Evolutionary conservation across 2,888 invertebrate genomes (phyloP).

Genomic region (Caenorhabditis sp.): DNA sequence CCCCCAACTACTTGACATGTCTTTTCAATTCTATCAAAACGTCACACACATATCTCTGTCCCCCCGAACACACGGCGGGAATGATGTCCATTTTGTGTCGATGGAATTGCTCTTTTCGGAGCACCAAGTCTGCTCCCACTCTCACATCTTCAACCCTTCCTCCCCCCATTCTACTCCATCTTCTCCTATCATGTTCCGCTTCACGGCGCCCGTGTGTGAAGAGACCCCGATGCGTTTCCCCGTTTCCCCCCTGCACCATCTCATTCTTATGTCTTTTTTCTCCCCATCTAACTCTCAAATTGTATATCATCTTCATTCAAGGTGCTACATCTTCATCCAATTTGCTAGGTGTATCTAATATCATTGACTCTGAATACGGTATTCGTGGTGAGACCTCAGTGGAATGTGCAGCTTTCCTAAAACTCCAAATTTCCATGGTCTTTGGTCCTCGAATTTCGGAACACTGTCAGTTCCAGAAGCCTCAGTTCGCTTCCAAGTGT

Average conservation of each 20-base stretch:
- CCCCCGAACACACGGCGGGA: not conserved
- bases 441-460: not conserved
- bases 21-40: conserved; percentile 35
- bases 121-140: too few relatives aligned
- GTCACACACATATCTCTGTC: conserved; percentile 26
- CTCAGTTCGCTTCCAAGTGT: too few relatives aligned
- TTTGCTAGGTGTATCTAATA: not conserved
- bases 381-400: too few relatives aligned
- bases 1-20: conserved; percentile 20
- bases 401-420: too few relatives aligned
- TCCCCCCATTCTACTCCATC: conserved; percentile 40
- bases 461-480: not conserved
- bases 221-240: conserved; percentile 41
- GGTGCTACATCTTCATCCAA: too few relatives aligned
- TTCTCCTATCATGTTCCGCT: conserved; percentile 60
- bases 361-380: not conserved
- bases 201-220: conserved; percentile 47
- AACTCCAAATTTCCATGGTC: too few relatives aligned
- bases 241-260: too few relatives aligned
- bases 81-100: conserved; percentile 11
- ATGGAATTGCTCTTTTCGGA: not conserved
- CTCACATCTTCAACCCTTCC: too few relatives aligned
- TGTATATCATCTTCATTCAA: not conserved
- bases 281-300: not conserved
- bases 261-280: conserved; percentile 20